phyloP scores from a whole-genome alignment of 2,888 invertebrate species.

The Metopia argyrocephala region DNA sequence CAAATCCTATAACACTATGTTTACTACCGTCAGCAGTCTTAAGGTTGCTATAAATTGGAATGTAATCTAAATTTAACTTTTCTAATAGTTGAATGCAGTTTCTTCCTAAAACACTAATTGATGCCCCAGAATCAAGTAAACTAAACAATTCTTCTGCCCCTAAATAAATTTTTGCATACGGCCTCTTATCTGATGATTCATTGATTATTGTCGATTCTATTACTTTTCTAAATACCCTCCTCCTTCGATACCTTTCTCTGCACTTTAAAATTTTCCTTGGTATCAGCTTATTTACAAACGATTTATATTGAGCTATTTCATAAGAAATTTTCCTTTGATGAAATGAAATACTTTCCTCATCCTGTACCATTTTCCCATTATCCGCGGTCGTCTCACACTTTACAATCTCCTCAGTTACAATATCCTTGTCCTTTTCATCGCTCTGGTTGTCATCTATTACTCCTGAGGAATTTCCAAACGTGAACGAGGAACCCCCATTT shows the following conservation, averaged over 20 bases:
- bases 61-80: not conserved
- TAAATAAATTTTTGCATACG: not conserved
- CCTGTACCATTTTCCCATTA: not conserved
- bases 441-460: not conserved
- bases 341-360: not conserved
- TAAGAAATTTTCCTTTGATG: not conserved
- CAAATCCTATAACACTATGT: not conserved
- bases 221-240: not conserved
- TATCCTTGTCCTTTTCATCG: not conserved
- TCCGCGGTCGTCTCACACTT: not conserved
- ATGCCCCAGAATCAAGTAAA: not conserved
- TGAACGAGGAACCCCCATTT: conserved; percentile 26
- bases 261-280: not conserved
- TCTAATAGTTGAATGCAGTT: not conserved
- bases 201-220: not conserved
- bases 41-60: not conserved
- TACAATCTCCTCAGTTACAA: too few species aligned
- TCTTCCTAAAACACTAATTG: not conserved
- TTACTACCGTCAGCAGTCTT: not conserved
- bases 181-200: not conserved
- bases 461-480: not conserved
- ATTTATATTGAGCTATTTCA: too few species aligned
- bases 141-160: not conserved
- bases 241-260: not conserved
- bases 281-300: too few species aligned